These are phyloP conservation scores for Tyria jacobaeae DNA, from an alignment of 2,888 invertebrate species.

Conservation along the genomic window DNA sequence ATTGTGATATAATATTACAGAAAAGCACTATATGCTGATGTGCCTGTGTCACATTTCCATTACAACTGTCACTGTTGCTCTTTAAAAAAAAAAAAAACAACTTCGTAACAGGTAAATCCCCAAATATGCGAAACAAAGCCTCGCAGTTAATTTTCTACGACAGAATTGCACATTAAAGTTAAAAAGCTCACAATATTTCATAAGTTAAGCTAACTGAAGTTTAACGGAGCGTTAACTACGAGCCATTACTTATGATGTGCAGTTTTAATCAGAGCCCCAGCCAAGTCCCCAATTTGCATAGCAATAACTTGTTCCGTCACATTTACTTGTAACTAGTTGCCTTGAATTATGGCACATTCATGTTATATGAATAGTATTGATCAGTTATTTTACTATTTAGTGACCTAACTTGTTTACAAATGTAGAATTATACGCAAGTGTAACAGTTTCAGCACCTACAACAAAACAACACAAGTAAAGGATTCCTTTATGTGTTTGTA, in stretches of 20 bases:
- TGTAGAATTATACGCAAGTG: too few relatives aligned
- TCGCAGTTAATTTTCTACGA: neutral
- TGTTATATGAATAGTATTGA: constrained; percentile 28
- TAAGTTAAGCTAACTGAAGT: constrained; percentile 55
- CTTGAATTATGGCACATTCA: constrained; percentile 41
- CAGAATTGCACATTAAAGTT: constrained; percentile 22
- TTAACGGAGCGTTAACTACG: constrained; percentile 66
- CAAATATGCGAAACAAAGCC: neutral
- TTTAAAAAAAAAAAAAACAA: neutral
- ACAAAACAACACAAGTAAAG: too few relatives aligned
- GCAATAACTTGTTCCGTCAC: constrained; percentile 71
- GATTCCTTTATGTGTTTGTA: too few relatives aligned
- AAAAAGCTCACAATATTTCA: constrained; percentile 53
- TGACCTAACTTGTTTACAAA: neutral
- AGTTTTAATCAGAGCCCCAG: constrained; percentile 69
- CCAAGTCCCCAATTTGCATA: constrained; percentile 71
- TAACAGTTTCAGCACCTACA: too few relatives aligned
- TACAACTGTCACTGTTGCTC: too few relatives aligned
- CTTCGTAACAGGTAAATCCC: neutral
- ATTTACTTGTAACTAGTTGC: constrained; percentile 59
- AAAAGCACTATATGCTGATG: too few relatives aligned
- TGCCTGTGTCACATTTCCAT: too few relatives aligned
- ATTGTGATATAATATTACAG: too few relatives aligned
- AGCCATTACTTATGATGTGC: constrained; percentile 71
- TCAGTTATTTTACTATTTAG: neutral